Percentiles rank a stretch among this genome's conserved stretches.
Conservation (phyloP, 2,888 invertebrate species). For the Scaptodrosophila latifasciaeformis region DNA sequence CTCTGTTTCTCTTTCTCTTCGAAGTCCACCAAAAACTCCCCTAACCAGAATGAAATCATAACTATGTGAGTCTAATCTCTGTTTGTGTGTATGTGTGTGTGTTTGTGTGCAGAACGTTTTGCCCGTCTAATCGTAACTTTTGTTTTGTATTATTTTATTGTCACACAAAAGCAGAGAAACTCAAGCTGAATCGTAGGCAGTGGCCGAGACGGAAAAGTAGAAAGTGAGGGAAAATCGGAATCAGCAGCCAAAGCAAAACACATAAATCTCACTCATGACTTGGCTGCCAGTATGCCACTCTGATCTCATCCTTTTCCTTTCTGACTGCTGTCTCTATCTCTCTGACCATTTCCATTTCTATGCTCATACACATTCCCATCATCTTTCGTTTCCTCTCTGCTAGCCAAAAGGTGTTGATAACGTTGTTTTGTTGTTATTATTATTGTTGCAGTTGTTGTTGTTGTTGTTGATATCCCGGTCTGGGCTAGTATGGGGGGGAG, state of each 20-base stretch:
- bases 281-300: conserved; percentile 13
- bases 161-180: conserved; percentile 42
- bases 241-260: conserved; percentile 65
- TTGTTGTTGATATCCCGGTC: conserved; percentile 14
- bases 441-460: conserved; percentile 12
- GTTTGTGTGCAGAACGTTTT: conserved; percentile 7
- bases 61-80: conserved; percentile 22
- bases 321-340: neutral
- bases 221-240: no score
- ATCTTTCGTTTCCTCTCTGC: conserved; percentile 23
- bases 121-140: conserved; percentile 62
- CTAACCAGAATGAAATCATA: no score
- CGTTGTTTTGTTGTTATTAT: conserved; percentile 51
- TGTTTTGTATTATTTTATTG: conserved; percentile 60
- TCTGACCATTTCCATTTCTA: no score
- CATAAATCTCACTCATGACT: conserved; percentile 67
- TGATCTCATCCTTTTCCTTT: conserved; percentile 20
- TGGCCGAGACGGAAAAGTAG: no score
- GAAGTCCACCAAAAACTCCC: no score
- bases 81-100: neutral
- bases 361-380: conserved; percentile 15
- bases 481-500: no score
- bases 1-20: no score
- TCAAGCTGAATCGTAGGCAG: no score
- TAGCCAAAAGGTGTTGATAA: conserved; percentile 58